A percentile compares a stretch with the other conserved stretches of the same genome.
phyloP scores from a whole-genome alignment of 2,888 invertebrate species.

The Apamea anceps region DNA sequence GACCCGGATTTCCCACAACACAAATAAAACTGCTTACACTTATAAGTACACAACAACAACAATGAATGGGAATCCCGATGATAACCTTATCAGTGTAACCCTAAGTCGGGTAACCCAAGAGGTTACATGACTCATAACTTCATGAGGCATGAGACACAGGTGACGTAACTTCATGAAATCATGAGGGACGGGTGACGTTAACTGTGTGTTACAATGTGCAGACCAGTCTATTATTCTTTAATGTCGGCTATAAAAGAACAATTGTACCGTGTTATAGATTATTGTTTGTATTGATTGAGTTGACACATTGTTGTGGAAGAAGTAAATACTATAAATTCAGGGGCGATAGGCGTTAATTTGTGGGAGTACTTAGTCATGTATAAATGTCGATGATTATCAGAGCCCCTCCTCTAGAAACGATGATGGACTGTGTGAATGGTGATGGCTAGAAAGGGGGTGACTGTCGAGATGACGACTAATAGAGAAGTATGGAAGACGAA shows the following conservation, averaged over 20 bases:
- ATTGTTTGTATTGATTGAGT: conserved; percentile 22
- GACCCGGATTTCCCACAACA: background rate
- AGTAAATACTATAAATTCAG: background rate
- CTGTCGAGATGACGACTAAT: too few relatives aligned
- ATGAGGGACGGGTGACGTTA: background rate
- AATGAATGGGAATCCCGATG: background rate
- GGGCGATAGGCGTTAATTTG: background rate
- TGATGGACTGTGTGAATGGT: background rate
- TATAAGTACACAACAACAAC: background rate
- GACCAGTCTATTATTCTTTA: conserved; percentile 1
- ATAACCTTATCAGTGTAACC: conserved; percentile 22
- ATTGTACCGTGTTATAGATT: conserved; percentile 19
- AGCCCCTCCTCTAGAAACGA: too few relatives aligned
- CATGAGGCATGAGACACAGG: background rate
- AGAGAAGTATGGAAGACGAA: background rate
- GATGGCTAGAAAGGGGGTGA: background rate
- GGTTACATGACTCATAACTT: conserved; percentile 20
- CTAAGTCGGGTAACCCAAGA: conserved; percentile 9
- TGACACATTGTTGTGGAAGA: conserved; percentile 1
- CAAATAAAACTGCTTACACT: background rate
- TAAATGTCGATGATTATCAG: background rate
- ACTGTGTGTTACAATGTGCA: conserved; percentile 10
- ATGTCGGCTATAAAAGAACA: conserved; percentile 10
- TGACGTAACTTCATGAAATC: background rate
- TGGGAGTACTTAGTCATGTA: background rate